These are phyloP conservation scores for Megathymus violae DNA, from an alignment of 1,140 invertebrate genomes.

Conservation along the genomic window DNA sequence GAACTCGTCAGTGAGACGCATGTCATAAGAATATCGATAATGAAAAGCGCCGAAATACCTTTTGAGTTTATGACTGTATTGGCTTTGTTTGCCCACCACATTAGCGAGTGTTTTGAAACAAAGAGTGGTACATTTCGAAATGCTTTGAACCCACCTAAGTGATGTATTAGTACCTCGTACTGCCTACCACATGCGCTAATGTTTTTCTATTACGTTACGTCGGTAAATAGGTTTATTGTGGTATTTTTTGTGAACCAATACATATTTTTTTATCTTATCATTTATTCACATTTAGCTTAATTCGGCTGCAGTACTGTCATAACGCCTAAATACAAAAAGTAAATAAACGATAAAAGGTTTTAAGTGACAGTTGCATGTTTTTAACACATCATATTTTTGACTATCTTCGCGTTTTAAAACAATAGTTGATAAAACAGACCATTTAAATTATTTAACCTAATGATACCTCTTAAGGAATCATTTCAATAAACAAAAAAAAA, in stretches of 20 bases:
- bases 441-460: too few relatives aligned
- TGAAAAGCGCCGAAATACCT: background rate
- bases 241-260: background rate
- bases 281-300: too few relatives aligned
- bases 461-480: too few relatives aligned
- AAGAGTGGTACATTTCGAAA: constrained; percentile 50
- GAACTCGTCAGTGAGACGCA: background rate
- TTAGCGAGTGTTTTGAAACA: constrained; percentile 56
- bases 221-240: background rate
- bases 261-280: background rate
- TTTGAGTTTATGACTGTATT: constrained; percentile 37
- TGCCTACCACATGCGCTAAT: background rate
- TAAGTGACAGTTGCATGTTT: too few relatives aligned
- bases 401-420: too few relatives aligned
- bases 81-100: constrained; percentile 37
- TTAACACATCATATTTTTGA: too few relatives aligned
- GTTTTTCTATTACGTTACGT: background rate
- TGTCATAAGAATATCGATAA: background rate
- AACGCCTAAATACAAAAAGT: background rate
- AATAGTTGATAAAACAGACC: too few relatives aligned
- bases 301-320: background rate
- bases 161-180: constrained; percentile 26
- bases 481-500: too few relatives aligned
- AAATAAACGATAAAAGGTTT: too few relatives aligned
- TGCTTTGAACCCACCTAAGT: constrained; percentile 32